Evolutionary conservation across 2,888 invertebrate species (phyloP).

Genomic region (Anoplius nigerrimus): DNA sequence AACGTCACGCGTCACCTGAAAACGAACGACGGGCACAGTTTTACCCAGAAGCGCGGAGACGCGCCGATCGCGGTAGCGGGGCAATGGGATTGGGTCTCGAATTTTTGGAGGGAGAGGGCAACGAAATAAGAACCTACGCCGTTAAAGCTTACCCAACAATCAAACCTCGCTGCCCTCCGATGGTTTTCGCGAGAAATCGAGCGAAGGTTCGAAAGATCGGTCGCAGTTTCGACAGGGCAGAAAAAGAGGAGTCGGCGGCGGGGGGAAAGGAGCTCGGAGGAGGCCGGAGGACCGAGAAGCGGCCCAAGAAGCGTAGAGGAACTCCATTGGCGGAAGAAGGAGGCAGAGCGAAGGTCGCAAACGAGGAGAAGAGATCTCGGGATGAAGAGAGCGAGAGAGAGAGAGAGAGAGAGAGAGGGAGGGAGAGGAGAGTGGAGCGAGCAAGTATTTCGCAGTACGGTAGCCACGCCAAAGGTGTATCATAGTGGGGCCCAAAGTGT

Average conservation of each 20-base stretch:
- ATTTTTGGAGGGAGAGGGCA: background rate
- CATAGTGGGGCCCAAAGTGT: conserved; percentile 62
- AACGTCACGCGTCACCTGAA: too few species aligned
- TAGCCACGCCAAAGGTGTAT: conserved; percentile 64
- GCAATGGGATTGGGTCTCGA: background rate
- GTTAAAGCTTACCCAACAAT: background rate
- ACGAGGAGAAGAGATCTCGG: conserved; percentile 14
- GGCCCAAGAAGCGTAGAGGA: background rate
- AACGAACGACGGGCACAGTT: too few species aligned
- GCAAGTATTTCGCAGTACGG: conserved; percentile 60
- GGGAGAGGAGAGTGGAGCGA: conserved; percentile 34
- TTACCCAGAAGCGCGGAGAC: background rate
- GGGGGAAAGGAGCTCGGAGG: conserved; percentile 6
- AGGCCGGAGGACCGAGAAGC: conserved; percentile 5
- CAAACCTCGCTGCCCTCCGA: background rate
- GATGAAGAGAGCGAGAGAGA: conserved; percentile 32
- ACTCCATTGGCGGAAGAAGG: conserved; percentile 25
- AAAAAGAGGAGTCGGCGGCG: conserved; percentile 25
- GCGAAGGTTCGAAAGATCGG: conserved; percentile 3
- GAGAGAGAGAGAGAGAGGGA: conserved; percentile 35
- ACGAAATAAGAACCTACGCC: background rate
- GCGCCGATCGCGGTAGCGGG: background rate
- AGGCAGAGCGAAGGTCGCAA: conserved; percentile 14
- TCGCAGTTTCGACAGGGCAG: conserved; percentile 1
- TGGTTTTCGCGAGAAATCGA: background rate